phyloP scores from a whole-genome alignment of 2,888 invertebrate genomes.

The Pasiphila rectangulata region DNA sequence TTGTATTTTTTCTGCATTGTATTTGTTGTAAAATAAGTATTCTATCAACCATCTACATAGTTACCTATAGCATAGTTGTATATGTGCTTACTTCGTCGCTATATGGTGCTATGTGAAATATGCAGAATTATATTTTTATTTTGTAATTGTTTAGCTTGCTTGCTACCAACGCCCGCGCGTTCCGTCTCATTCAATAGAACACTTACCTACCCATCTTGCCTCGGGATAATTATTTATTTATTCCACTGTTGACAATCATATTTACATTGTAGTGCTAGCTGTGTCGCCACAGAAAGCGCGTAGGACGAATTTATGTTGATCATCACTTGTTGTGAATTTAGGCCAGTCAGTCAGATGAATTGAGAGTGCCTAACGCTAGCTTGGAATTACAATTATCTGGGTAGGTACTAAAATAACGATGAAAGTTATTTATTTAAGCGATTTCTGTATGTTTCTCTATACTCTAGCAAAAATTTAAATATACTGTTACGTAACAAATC shows the following conservation, averaged over 20 bases:
- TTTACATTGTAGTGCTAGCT: slow-evolving; percentile 69
- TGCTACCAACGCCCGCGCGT: slow-evolving; percentile 50
- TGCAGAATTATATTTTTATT: neutral
- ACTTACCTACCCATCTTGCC: slow-evolving; percentile 64
- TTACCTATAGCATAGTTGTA: no score
- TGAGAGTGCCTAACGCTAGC: slow-evolving; percentile 31
- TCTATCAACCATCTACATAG: no score
- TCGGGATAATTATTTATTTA: slow-evolving; percentile 77
- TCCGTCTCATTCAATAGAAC: slow-evolving; percentile 50
- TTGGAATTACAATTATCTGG: slow-evolving; percentile 17
- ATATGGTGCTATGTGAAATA: no score
- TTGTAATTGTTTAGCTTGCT: neutral
- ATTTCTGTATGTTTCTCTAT: no score
- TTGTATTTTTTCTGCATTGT: no score
- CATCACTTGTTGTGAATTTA: slow-evolving; percentile 64
- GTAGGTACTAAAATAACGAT: slow-evolving; percentile 13
- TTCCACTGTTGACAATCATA: slow-evolving; percentile 75
- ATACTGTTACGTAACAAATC: no score
- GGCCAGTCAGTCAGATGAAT: slow-evolving; percentile 58
- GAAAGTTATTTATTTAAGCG: no score
- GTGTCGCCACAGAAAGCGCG: slow-evolving; percentile 58
- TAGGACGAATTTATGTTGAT: slow-evolving; percentile 67
- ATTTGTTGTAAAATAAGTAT: no score
- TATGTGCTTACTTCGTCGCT: no score
- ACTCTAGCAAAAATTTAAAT: no score